Base-by-base conservation (phyloP, 2,888 invertebrate genomes). In the Dryadula phaetusa region DNA sequence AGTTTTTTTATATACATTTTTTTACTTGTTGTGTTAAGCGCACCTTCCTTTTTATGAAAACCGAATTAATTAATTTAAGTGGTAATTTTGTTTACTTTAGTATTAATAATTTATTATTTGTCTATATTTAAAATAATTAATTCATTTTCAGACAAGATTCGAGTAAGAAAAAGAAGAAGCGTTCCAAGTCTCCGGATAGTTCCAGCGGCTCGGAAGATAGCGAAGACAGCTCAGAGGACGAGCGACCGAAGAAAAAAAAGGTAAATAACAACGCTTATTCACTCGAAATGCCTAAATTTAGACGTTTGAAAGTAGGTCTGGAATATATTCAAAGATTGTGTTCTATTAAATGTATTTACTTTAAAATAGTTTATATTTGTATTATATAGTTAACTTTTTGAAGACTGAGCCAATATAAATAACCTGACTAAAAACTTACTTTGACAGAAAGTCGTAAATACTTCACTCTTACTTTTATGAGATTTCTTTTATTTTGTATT, bases 91-190 rank as follows among this genome's bases (percentile, higher is more conserved):
- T 7, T 42, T 7, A 42, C 16, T 7, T 42, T 42, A 6, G 16
- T 7, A n/a, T n/a, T 8, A 44, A 18, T 16, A 18, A 22, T 14
- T 12, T 28, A n/a, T 10, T 18, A 28, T 52, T 32, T 52, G 5
- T 28, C 5, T 5, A 7, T 25, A 25, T 49, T n/a, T 25, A n/a
- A 53, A 53, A 53, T n/a, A 20, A 34, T 12, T 3, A 22, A n/a
- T 16, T 52, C 22, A 16, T 62, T 20, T 49, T 14, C 62, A 90
- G 91, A 75, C 89, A 90, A 83, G 92, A 92, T 54, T 83, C 86
- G 6, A 83, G 84, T 74, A 92, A 93, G 84, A 93, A 92, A 71
- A 92, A 94, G 84, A 94, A 94, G 87, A 94, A 94, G 78, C 93
- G 94, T 58, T 93, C 94, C 44, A 93, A 93, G 65, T 94, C 94